A percentile compares a stretch with the other conserved stretches of the same genome.
Evolutionary conservation across 1,140 invertebrate species (phyloP).

Genomic region (Hyphantria cunea): DNA sequence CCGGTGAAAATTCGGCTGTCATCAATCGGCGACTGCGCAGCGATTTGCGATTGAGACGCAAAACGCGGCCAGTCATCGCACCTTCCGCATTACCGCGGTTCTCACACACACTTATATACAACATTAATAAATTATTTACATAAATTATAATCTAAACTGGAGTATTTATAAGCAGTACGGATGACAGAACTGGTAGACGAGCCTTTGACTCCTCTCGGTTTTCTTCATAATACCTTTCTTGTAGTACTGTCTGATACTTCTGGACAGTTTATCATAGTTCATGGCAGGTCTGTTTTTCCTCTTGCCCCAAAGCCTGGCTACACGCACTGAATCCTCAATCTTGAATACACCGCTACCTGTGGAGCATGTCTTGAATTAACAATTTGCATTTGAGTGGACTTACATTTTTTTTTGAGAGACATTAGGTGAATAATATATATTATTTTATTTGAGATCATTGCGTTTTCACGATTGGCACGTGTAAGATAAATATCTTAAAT

Average conservation of each 20-base stretch:
- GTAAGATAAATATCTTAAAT: background rate
- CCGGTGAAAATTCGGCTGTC: slow-evolving; percentile 48
- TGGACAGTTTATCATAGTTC: slow-evolving; percentile 99
- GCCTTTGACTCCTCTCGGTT: slow-evolving; percentile 97
- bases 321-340: slow-evolving; percentile 98
- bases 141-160: slow-evolving; percentile 68
- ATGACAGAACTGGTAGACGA: slow-evolving; percentile 99
- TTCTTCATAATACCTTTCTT: slow-evolving; percentile 99
- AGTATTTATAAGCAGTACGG: slow-evolving; percentile 91
- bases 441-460: background rate
- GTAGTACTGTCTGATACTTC: slow-evolving; percentile 99
- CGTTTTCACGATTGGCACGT: background rate
- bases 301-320: slow-evolving; percentile 97
- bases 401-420: slow-evolving; percentile 49
- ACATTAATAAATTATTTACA: slow-evolving; percentile 52
- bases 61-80: slow-evolving; percentile 59
- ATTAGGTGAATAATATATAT: slow-evolving; percentile 5
- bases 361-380: slow-evolving; percentile 66
- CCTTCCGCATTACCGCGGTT: slow-evolving; percentile 77
- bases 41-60: slow-evolving; percentile 55
- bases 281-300: slow-evolving; percentile 99
- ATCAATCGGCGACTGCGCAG: slow-evolving; percentile 54
- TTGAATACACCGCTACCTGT: slow-evolving; percentile 96
- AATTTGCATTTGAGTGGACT: slow-evolving; percentile 37
- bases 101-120: slow-evolving; percentile 75